Percentiles rank a stretch among this genome's conserved stretches.
These are phyloP conservation scores for Ceriagrion tenellum DNA, from an alignment of 2,888 invertebrate genomes.

Conservation along the genomic window DNA sequence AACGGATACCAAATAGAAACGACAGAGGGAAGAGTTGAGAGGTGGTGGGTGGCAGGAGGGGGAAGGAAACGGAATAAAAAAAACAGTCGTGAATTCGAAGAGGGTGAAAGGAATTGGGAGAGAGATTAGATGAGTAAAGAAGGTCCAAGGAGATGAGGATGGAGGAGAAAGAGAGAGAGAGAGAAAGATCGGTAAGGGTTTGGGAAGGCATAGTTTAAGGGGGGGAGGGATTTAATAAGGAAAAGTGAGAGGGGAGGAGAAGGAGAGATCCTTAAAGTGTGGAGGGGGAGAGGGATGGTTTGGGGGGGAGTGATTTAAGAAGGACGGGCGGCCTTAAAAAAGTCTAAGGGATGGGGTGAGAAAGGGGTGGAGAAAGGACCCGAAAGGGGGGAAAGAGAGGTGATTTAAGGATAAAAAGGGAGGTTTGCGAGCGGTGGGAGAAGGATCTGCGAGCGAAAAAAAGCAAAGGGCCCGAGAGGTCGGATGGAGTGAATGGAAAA, in stretches of 20 bases:
- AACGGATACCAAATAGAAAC: too few species aligned
- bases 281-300: background rate
- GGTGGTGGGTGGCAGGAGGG: too few species aligned
- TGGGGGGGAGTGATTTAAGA: background rate
- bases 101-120: slow-evolving; percentile 4
- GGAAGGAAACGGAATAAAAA: too few species aligned
- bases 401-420: slow-evolving; percentile 18
- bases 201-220: background rate
- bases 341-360: background rate
- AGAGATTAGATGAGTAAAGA: background rate
- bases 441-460: background rate
- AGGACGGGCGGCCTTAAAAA: slow-evolving; percentile 1
- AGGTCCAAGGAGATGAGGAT: background rate
- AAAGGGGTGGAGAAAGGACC: background rate
- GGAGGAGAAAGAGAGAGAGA: background rate
- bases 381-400: background rate
- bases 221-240: slow-evolving; percentile 19
- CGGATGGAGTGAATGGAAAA: slow-evolving; percentile 2
- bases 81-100: too few species aligned
- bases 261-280: background rate
- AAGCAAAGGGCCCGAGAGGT: background rate
- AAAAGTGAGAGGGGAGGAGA: background rate
- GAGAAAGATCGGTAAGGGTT: background rate
- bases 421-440: background rate
- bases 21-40: too few species aligned